Evolutionary conservation across 2,113 vertebrate genomes (phyloP).

Genomic region (Probosciger aterrimus): DNA sequence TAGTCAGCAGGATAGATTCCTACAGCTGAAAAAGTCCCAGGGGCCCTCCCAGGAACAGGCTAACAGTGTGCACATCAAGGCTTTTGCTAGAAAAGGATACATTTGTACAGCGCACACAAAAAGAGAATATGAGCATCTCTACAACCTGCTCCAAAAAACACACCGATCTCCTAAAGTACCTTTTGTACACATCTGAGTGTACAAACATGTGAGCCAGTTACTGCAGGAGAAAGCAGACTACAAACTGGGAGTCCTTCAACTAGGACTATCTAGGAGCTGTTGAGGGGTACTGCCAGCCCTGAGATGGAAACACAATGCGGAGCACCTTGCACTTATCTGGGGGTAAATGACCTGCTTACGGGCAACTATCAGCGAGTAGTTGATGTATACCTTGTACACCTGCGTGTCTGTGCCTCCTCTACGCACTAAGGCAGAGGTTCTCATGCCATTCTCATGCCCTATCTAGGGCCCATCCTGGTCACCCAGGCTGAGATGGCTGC

Average conservation of each 20-base stretch:
- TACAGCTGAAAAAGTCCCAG: neutral
- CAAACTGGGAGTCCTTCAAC: neutral
- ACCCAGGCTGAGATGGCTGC: accelerated
- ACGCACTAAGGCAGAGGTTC: neutral
- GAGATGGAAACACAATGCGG: neutral
- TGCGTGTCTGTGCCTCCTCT: neutral
- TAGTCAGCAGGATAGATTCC: constrained; percentile 19
- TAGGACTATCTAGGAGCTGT: neutral
- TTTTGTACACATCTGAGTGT: neutral
- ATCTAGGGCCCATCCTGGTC: neutral
- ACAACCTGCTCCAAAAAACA: neutral
- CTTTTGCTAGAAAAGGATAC: neutral
- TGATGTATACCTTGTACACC: accelerated
- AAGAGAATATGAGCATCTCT: neutral
- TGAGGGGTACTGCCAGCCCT: neutral
- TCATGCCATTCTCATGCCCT: neutral
- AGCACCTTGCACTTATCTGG: neutral
- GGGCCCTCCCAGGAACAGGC: neutral
- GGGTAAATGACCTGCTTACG: neutral
- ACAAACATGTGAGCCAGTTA: neutral
- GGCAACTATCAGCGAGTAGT: accelerated
- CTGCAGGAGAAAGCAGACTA: neutral
- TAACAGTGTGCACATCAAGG: neutral
- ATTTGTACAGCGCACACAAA: neutral
- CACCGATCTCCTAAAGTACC: neutral